A percentile compares a stretch with the other conserved stretches of the same genome.
Evolutionary conservation across 2,888 invertebrate genomes (phyloP).

Genomic region (Ectemnius continuus): DNA sequence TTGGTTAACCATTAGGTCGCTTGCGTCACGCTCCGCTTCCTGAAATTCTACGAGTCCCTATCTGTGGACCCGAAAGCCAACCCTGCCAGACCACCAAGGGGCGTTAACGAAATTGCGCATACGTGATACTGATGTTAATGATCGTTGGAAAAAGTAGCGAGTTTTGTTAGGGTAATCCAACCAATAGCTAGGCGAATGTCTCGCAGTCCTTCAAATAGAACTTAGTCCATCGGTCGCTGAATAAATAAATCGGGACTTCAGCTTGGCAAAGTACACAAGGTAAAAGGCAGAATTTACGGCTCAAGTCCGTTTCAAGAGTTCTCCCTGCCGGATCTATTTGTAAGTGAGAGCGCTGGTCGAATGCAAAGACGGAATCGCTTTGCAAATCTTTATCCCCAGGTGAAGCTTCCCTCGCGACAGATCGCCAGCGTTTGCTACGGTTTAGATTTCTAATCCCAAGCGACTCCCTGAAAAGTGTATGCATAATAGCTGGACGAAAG

Average conservation of each 20-base stretch:
- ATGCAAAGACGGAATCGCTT: constrained; percentile 22
- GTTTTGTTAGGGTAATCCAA: no score
- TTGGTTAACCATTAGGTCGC: constrained; percentile 58
- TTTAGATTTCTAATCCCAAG: constrained; percentile 52
- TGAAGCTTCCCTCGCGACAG: constrained; percentile 37
- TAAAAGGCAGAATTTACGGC: background rate
- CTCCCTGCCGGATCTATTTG: background rate
- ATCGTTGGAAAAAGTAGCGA: background rate
- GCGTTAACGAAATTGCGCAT: constrained; percentile 47
- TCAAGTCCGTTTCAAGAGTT: background rate
- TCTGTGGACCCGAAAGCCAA: no score
- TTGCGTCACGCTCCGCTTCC: constrained; percentile 51
- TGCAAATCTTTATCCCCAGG: constrained; percentile 43
- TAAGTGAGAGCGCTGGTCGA: background rate
- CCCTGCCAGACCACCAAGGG: no score
- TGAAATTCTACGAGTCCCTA: constrained; percentile 47
- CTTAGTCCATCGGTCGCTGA: no score
- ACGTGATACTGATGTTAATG: constrained; percentile 53
- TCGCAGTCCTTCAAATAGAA: no score
- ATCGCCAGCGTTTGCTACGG: constrained; percentile 33
- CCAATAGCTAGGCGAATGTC: no score
- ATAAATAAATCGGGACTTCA: background rate
- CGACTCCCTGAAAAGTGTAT: constrained; percentile 43
- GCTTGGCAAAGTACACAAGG: background rate
- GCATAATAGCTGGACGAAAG: constrained; percentile 47